Evolutionary conservation across 2,888 invertebrate genomes (phyloP), one percentile per base, ranked within the genome.

Genomic region (Agrilus biguttatus): DNA sequence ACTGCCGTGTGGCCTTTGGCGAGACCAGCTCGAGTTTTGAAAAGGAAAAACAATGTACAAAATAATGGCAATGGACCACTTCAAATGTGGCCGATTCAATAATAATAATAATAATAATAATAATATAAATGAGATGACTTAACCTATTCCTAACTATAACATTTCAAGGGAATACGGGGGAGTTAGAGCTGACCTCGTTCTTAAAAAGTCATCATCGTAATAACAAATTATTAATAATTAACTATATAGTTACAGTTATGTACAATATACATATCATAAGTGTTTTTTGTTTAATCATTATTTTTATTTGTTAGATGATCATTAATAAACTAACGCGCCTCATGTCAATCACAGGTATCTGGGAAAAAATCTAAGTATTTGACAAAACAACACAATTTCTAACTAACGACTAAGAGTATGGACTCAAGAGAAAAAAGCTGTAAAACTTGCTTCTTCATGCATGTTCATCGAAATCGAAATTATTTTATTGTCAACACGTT

Each of bases 11-110:
- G 44, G 43, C 28, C 39, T 51, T 53, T 57, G 55, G 54, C 56
- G 57, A 60, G 59, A 62, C 62, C 62, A 60, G 61, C 58, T 58
- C 61, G 57, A 60, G 58, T 59, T 48, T 51, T 49, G 46, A 41
- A 37, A 38, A 21, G 21, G 7, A 21, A 35, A 39, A 44, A 45
- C 42, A 45, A 45, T 13, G 44, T 34, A 45, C 34, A 45, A 45
- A 45, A 41, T 43, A 47, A 34, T 34, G 28, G 28, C 28, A 40
- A 43, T 44, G 44, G 35, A 45, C 45, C 47, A 44, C 45, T 41
- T 45, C 47, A 47, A 43, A 45, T 14, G 45, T 47, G 43, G 47
- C 36, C 46, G 49, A 49, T 47, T 42, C 44, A 43, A 47, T 48
- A 47, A 45, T 43, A n/a, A n/a, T n/a, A n/a, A n/a, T n/a, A n/a